Conservation (phyloP, 2,113 vertebrate species). For the Xenotilapia longispinis region DNA sequence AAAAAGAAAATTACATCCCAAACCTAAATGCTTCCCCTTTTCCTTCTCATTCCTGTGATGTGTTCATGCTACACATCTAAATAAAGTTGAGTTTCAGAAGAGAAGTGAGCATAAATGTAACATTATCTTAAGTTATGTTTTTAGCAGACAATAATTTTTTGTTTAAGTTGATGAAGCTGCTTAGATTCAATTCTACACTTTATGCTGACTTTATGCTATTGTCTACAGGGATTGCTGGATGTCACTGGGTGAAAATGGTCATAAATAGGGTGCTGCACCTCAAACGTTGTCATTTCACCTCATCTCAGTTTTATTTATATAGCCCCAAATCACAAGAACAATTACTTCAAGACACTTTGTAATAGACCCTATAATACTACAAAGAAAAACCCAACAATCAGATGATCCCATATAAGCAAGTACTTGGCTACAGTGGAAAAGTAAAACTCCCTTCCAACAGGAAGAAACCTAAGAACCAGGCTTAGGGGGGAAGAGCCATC, state of each 20-base stretch:
- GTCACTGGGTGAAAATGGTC: not conserved
- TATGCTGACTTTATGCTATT: not conserved
- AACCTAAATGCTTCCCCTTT: not conserved
- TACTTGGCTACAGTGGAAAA: not conserved
- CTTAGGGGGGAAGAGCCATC: not conserved
- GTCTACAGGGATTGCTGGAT: not conserved
- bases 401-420: not conserved
- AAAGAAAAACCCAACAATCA: not conserved
- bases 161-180: not conserved
- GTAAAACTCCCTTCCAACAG: not conserved
- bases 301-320: not conserved
- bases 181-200: not conserved
- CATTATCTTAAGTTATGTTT: not conserved
- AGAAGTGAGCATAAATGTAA: not conserved
- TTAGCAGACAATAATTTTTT: not conserved
- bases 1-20: not conserved
- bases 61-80: not conserved
- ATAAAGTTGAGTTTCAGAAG: not conserved
- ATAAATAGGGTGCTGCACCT: not conserved
- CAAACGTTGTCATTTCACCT: not conserved
- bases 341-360: not conserved
- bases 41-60: not conserved
- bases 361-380: not conserved
- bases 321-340: not conserved
- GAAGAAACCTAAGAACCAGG: not conserved